Conservation (phyloP, 2,888 invertebrate genomes). For the Drosophila stalkeri region DNA sequence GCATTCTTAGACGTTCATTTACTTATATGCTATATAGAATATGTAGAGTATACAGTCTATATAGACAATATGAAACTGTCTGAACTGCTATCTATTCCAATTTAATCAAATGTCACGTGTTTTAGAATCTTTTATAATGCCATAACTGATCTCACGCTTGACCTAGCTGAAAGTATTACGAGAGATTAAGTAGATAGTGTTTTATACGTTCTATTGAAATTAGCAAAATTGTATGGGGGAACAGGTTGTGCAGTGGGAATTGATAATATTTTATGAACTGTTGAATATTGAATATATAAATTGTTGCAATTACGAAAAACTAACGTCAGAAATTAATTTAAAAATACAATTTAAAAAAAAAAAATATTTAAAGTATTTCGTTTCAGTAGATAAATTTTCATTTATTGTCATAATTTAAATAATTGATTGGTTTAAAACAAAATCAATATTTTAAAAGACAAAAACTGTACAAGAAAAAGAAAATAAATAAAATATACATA, state of each 20-base stretch:
- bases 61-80: neutral
- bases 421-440: too few relatives aligned
- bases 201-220: neutral
- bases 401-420: too few relatives aligned
- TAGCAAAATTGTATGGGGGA: neutral
- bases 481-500: too few relatives aligned
- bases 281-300: too few relatives aligned
- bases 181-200: conserved; percentile 3
- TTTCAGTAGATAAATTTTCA: too few relatives aligned
- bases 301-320: too few relatives aligned
- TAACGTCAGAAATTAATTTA: too few relatives aligned
- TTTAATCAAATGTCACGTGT: conserved; percentile 30
- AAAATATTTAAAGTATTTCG: too few relatives aligned
- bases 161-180: conserved; percentile 28
- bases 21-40: neutral
- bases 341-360: too few relatives aligned
- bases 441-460: too few relatives aligned
- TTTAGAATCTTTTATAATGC: neutral
- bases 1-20: conserved; percentile 21
- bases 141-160: conserved; percentile 28
- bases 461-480: too few relatives aligned
- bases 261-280: neutral
- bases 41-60: neutral
- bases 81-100: neutral
- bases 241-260: neutral